phyloP scores from a whole-genome alignment of 1,140 invertebrate species.

The Pomacea maculata region DNA sequence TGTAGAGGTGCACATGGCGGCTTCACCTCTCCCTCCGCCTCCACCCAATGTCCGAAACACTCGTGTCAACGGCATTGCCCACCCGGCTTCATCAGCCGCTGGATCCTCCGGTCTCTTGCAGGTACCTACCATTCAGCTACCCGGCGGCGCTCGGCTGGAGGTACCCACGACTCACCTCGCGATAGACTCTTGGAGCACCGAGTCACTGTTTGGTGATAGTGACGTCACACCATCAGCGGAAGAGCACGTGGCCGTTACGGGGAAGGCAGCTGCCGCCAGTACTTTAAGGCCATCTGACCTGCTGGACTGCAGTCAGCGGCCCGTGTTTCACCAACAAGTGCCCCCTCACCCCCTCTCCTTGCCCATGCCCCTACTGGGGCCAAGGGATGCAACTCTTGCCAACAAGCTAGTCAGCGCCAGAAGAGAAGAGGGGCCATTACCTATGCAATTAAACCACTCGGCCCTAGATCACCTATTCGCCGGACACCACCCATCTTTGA shows the following conservation, averaged over 20 bases:
- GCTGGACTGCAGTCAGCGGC: conserved; percentile 17
- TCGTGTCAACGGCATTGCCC: no score
- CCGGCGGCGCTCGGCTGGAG: no score
- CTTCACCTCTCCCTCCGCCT: conserved; percentile 48
- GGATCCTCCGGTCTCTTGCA: no score
- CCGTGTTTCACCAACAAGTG: conserved; percentile 20
- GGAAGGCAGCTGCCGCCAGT: background rate
- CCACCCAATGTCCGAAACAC: conserved; percentile 6
- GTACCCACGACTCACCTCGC: no score
- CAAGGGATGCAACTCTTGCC: conserved; percentile 2
- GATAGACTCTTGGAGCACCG: conserved; percentile 30
- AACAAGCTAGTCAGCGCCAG: background rate
- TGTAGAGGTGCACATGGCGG: conserved; percentile 41
- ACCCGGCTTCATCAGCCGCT: no score
- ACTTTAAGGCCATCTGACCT: conserved; percentile 2
- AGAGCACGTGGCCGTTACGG: background rate
- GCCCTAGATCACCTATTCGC: background rate
- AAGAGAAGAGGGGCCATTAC: conserved; percentile 8
- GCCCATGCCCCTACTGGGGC: background rate
- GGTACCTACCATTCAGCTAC: no score
- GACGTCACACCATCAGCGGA: conserved; percentile 11
- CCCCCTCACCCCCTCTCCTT: conserved; percentile 16
- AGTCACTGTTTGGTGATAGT: conserved; percentile 15
- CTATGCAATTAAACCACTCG: conserved; percentile 18
- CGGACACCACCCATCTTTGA: background rate